Base-by-base conservation (phyloP, 2,113 vertebrate genomes). In the Cololabis saira region DNA sequence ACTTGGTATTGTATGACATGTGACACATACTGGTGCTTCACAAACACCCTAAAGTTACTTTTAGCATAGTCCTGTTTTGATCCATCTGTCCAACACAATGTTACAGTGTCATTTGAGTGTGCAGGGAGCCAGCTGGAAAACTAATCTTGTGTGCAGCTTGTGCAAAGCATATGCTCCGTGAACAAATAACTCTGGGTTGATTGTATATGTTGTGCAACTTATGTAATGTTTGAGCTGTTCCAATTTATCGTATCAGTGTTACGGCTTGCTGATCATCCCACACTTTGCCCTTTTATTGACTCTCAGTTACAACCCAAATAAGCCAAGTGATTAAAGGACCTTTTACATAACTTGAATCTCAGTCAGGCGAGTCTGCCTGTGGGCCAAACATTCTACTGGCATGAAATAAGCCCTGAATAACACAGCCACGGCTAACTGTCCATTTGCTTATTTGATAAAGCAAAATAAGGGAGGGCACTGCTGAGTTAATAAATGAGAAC, bases 301-400 rank as follows among this genome's bases (percentile, higher is more conserved):
- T 61, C 47, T 19, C 37, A 11, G 44, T 58, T 53, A 48, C 33
- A 63, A 49, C 53, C 18, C 15, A 8, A 56, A 55, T 33, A 51
- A 44, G 52, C 41, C 60, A 49, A 49, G 58, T 3, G 8, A 43
- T 55, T 33, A 27, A 57, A 62, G 21, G 43, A 5, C 42, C 33
- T 53, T 58, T 71, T 61, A 79, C 42, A n/a, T 59, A 68, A 63
- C 4, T 13, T 53, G 33, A 68, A 55, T 45, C 65, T 59, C 43
- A 21, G 33, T 49, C 33, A 58, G 41, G 24, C 57, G 51, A 75
- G 57, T 56, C 22, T 51, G 56, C 52, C 66, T 56, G 42, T 40
- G n/a, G 24, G 30, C 41, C 14, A 72, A 52, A 57, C 37, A 57
- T 61, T 56, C 59, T 58, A 37, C 43, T 43, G 41, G 51, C 18